These are phyloP conservation scores for Drosophila lacicola DNA, from an alignment of 2,888 invertebrate species.

Conservation along the genomic window DNA sequence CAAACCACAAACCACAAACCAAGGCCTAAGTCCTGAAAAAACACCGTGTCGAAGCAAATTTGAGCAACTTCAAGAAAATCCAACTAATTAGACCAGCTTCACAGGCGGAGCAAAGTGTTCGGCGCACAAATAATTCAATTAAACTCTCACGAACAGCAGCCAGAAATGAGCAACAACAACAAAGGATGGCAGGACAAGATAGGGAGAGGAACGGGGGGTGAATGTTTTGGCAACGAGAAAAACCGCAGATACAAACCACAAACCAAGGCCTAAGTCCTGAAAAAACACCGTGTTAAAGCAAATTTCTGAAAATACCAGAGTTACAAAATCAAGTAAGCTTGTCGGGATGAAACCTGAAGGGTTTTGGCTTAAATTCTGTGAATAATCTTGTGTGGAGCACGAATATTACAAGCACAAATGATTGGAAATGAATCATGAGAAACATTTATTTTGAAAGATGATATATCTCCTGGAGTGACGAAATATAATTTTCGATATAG, in stretches of 20 bases:
- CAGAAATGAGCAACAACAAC: constrained; percentile 27
- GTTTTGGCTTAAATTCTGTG: too few species aligned
- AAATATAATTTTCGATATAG: too few species aligned
- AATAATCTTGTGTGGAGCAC: too few species aligned
- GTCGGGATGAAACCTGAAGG: too few species aligned
- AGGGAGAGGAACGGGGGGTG: neutral
- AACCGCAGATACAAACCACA: constrained; percentile 53
- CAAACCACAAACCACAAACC: constrained; percentile 49
- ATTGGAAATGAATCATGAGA: too few species aligned
- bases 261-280: constrained; percentile 24
- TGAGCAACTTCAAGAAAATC: constrained; percentile 25
- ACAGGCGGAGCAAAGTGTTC: constrained; percentile 53
- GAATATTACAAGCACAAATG: too few species aligned
- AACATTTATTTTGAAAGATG: too few species aligned
- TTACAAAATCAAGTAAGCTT: constrained; percentile 1
- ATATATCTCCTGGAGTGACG: too few species aligned
- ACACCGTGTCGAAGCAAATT: constrained; percentile 31
- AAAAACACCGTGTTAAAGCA: constrained; percentile 35
- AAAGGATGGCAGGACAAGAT: neutral
- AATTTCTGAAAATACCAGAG: constrained; percentile 47
- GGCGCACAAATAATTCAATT: constrained; percentile 73
- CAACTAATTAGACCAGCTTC: too few species aligned
- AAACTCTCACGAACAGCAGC: constrained; percentile 57
- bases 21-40: constrained; percentile 34
- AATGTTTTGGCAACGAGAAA: constrained; percentile 26